Evolutionary conservation across 2,797 vertebrate species (phyloP), one percentile per base, ranked within the genome.

Genomic region (Pipistrellus pygmaeus): DNA sequence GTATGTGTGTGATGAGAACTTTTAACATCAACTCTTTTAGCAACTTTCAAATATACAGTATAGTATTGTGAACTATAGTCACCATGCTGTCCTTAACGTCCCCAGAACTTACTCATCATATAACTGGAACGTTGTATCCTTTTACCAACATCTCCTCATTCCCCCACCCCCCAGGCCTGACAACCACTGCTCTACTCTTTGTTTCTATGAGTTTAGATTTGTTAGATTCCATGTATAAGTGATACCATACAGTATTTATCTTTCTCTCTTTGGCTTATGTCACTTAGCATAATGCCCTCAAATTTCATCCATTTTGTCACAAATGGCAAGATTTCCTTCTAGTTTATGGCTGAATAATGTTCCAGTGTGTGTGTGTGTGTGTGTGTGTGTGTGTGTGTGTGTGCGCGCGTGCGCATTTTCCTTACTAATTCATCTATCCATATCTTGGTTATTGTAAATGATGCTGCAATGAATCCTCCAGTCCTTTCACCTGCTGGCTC

Each of bases 31-130:
- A 25, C n/a, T 62, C 18, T 60, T 21, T 77, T 62, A 53, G 23
- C 44, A 78, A 4, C 72, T 85, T 78, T 71, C 73, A 64, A 2
- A 27, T 27, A 38, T 4, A 3, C 27, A 18, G 2, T 6, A 30
- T 25, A 5, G 4, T 7, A 7, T n/a, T 10, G 32, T 17, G 55
- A 12, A 17, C 32, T 15, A 3, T 12, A 30, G 23, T 64, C 66
- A 8, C 30, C 35, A 0, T 23, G 55, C 12, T 14, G 3, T 17
- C 0, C 17, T 0, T 8, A 2, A 7, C 3, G 8, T 17, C 44
- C 30, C 41, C 23, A 17, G 27, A 5, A 13, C 60, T 10, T 35
- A 9, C 1, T 80, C 27, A 32, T 20, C 1, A 73, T 21, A 32
- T 20, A 15, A 6, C 46, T 30, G 18, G 77, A 75, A 30, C 12